Percentiles rank a stretch among this genome's conserved stretches.
Evolutionary conservation across 2,797 vertebrate species (phyloP).

Genomic region (Chiroxiphia lanceolata): DNA sequence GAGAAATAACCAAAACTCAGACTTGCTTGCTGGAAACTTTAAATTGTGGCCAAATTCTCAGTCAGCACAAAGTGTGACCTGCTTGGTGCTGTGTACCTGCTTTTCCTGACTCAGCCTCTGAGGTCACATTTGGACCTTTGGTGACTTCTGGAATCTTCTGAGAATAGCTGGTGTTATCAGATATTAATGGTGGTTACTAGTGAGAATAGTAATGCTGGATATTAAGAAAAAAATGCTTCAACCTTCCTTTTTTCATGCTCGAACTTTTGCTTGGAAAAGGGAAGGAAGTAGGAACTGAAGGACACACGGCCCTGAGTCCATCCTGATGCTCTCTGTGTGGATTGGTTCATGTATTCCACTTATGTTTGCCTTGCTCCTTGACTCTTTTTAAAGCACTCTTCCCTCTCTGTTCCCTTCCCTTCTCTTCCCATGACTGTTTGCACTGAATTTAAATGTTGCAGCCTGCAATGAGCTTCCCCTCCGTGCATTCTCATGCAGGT

Average conservation of each 20-base stretch:
- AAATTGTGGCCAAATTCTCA: neutral
- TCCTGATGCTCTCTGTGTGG: too few species aligned
- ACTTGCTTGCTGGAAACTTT: neutral
- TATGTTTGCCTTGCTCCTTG: neutral
- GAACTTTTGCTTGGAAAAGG: neutral
- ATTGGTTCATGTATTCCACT: fast-evolving
- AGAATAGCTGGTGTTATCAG: neutral
- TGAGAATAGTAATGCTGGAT: neutral
- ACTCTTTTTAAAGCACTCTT: neutral
- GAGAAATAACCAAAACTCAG: neutral
- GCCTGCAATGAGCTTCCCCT: neutral
- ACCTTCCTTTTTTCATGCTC: neutral
- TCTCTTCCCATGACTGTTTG: fast-evolving
- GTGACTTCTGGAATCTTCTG: neutral
- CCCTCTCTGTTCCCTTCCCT: neutral
- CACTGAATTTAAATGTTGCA: neutral
- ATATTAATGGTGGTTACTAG: neutral
- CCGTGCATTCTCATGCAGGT: neutral
- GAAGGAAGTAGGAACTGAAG: neutral
- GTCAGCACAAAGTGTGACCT: neutral
- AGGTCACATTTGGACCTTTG: neutral
- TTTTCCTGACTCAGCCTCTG: neutral
- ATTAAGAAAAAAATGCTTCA: neutral
- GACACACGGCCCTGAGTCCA: fast-evolving
- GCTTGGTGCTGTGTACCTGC: fast-evolving